Conservation (phyloP, 2,888 invertebrate species). For the Diarsia mendica region DNA sequence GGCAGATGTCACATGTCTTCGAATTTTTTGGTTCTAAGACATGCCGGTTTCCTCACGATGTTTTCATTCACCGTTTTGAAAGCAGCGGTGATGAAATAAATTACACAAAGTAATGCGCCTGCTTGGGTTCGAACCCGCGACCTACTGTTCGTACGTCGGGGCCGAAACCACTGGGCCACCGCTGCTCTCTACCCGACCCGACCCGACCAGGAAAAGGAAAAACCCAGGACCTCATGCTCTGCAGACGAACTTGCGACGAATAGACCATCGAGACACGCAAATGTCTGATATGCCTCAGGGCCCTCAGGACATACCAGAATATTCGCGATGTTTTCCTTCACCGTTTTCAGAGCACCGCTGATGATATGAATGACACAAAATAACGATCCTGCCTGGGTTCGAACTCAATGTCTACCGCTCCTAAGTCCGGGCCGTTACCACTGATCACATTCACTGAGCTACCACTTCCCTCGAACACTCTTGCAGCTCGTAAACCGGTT, state of each 20-base stretch:
- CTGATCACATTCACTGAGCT: neutral
- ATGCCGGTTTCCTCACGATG: too few relatives aligned
- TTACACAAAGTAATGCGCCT: too few relatives aligned
- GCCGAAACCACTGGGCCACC: too few relatives aligned
- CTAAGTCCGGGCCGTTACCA: neutral
- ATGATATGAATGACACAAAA: neutral
- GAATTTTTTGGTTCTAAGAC: too few relatives aligned
- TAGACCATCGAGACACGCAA: neutral
- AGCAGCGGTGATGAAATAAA: too few relatives aligned
- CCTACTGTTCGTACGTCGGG: too few relatives aligned
- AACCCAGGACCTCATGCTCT: neutral
- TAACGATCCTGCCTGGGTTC: neutral
- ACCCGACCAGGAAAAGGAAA: too few relatives aligned
- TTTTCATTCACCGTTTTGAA: too few relatives aligned
- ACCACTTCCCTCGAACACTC: neutral
- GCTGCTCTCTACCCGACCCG: too few relatives aligned
- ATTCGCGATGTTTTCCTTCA: neutral
- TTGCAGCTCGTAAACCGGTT: slow-evolving; percentile 17
- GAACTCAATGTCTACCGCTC: neutral
- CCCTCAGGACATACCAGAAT: neutral
- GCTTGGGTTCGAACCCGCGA: too few relatives aligned
- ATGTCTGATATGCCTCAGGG: neutral
- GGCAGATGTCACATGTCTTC: too few relatives aligned
- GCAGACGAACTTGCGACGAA: neutral
- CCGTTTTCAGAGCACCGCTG: neutral